Evolutionary conservation across 1,140 invertebrate species (phyloP).

Genomic region (Muscidifurax raptorellus): DNA sequence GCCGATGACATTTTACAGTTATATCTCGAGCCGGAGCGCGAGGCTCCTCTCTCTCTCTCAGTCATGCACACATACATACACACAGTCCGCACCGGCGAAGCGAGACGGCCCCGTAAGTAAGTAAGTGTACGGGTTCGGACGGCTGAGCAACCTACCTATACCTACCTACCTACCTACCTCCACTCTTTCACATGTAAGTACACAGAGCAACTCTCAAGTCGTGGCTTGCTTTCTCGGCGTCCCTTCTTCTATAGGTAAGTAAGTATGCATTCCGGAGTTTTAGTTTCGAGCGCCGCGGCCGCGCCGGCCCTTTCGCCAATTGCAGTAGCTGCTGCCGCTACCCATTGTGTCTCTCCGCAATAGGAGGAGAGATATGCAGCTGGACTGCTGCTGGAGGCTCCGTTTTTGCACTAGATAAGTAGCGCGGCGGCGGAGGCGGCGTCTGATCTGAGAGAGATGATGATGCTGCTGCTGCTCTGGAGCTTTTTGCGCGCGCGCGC

Average conservation of each 20-base stretch:
- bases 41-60: constrained; percentile 1
- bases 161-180: neutral
- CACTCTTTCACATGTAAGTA: neutral
- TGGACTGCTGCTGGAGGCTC: neutral
- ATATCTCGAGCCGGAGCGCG: constrained; percentile 62
- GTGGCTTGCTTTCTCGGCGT: neutral
- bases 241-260: neutral
- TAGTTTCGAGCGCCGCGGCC: neutral
- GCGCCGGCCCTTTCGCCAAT: neutral
- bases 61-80: neutral
- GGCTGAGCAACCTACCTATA: constrained; percentile 8
- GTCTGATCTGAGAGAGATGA: neutral
- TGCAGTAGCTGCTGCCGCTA: neutral
- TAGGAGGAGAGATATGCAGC: too few species aligned
- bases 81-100: neutral
- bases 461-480: neutral
- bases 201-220: neutral
- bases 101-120: neutral
- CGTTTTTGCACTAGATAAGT: neutral
- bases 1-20: constrained; percentile 72
- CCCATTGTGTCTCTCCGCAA: neutral
- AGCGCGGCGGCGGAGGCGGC: too few species aligned
- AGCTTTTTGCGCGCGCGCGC: neutral
- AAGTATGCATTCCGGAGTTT: neutral
- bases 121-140: neutral